Evolutionary conservation across 2,888 invertebrate species (phyloP).

Genomic region (Diplolepis rosae): DNA sequence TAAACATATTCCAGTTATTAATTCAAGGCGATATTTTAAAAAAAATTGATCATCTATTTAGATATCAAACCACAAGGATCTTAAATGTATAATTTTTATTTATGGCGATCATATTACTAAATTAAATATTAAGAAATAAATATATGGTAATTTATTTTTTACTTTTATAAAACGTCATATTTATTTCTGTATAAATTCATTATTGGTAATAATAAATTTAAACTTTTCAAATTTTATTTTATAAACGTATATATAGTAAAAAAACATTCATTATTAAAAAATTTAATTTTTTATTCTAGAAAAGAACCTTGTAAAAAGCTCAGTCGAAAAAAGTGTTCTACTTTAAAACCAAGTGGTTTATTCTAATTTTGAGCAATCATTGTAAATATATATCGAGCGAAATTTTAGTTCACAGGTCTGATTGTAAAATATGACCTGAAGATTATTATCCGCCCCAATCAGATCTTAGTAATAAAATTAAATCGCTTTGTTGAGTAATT

Average conservation of each 20-base stretch:
- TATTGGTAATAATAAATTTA: too few relatives aligned
- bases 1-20: too few relatives aligned
- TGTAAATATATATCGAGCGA: not conserved
- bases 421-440: constrained; percentile 2
- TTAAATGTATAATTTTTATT: not conserved
- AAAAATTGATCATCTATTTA: too few relatives aligned
- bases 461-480: not conserved
- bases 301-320: not conserved
- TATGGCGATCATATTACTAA: not conserved
- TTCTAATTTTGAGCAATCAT: not conserved
- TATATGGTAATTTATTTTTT: too few relatives aligned
- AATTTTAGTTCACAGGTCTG: not conserved
- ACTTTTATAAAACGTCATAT: too few relatives aligned
- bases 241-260: too few relatives aligned
- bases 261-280: too few relatives aligned
- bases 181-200: too few relatives aligned
- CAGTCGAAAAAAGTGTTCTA: not conserved
- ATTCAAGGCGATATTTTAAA: too few relatives aligned
- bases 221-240: not conserved
- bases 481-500: not conserved
- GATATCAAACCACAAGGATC: too few relatives aligned
- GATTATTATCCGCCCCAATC: not conserved
- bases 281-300: too few relatives aligned
- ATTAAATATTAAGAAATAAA: not conserved
- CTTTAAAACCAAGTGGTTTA: not conserved